These are phyloP conservation scores for Hirtodrosophila confusa DNA, from an alignment of 2,888 invertebrate genomes.

Conservation along the genomic window DNA sequence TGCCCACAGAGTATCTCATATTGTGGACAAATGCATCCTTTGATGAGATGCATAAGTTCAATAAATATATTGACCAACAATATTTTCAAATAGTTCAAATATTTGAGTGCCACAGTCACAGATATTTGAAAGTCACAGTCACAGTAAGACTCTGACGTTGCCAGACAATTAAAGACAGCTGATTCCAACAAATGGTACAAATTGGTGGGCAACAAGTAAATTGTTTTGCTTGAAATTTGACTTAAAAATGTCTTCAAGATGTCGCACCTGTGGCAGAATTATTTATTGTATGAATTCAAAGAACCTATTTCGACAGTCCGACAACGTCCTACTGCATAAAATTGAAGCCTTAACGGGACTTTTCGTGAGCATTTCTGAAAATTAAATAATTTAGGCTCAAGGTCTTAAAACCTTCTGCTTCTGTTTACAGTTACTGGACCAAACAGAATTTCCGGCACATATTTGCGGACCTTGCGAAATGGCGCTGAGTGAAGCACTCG, in stretches of 20 bases:
- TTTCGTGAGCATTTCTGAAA: slow-evolving; percentile 42
- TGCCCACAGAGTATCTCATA: too few relatives aligned
- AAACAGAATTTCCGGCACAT: slow-evolving; percentile 37
- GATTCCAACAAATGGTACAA: slow-evolving; percentile 27
- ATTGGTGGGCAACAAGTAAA: slow-evolving; percentile 4
- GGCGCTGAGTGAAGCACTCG: slow-evolving; percentile 52
- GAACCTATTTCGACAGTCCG: slow-evolving; percentile 52
- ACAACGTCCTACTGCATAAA: slow-evolving; percentile 60
- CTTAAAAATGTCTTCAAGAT: slow-evolving; percentile 55
- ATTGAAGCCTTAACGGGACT: slow-evolving; percentile 66
- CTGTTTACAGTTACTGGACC: slow-evolving; percentile 36
- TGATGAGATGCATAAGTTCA: too few relatives aligned
- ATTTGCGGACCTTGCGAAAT: slow-evolving; percentile 65
- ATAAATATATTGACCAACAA: too few relatives aligned
- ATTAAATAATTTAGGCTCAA: too few relatives aligned
- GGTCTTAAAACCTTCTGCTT: neutral
- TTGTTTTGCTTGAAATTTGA: slow-evolving; percentile 26
- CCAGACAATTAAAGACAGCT: slow-evolving; percentile 35
- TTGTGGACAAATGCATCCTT: too few relatives aligned
- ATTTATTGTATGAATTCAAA: slow-evolving; percentile 45
- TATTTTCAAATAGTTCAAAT: too few relatives aligned
- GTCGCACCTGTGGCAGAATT: slow-evolving; percentile 66
- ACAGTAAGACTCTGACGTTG: slow-evolving; percentile 5
- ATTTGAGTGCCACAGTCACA: too few relatives aligned
- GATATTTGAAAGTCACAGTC: too few relatives aligned